Evolutionary conservation across 92 coral and sea anemone genomes (phyloP), one percentile per base, ranked within the genome.

Genomic region (Umimayanthus kanabou): DNA sequence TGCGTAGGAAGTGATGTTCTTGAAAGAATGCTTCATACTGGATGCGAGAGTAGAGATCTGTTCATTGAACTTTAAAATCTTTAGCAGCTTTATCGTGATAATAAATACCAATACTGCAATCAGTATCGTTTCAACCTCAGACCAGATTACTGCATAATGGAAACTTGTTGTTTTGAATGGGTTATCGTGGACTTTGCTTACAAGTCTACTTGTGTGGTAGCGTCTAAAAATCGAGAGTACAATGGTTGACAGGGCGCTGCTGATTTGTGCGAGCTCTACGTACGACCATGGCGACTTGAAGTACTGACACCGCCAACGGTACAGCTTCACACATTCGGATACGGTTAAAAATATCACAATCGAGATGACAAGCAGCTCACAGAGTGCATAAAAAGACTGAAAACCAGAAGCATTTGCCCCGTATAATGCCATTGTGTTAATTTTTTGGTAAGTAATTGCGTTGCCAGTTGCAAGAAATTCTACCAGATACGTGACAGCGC

Each of bases 111-210:
- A 89, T 5, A 95, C 73, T 10, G 99, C 98, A 92, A 96, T 96
- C 40, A 96, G 91, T 20, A 93, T 94, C 39, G 89, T 88, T 75
- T 94, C 93, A 26, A 93, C 57, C 43, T 94, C 98, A 9, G 97
- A 94, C 94, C 96, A 96, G 61, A 93, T 39, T 5, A 95, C 99
- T 6, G 89, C 95, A 89, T 95, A 95, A 66, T 96, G 99, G 88
- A 96, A 96, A 79, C 99, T 96, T 9, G 98, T 90, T 3, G 96
- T 95, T 83, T 84, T 88, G 85, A 90, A 90, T 5, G 99, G 99
- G 80, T 96, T 94, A 29, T 88, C 77, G 80, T 93, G 99, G 43
- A 96, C 94, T 71, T 86, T 88, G 28, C 91, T 85, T 26, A 96
- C 96, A 29, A 96, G 91, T 30, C 91, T 87, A 55, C 93, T 88